Evolutionary conservation across 2,797 vertebrate genomes (phyloP).

Genomic region (Parotocinclus haroldoi): DNA sequence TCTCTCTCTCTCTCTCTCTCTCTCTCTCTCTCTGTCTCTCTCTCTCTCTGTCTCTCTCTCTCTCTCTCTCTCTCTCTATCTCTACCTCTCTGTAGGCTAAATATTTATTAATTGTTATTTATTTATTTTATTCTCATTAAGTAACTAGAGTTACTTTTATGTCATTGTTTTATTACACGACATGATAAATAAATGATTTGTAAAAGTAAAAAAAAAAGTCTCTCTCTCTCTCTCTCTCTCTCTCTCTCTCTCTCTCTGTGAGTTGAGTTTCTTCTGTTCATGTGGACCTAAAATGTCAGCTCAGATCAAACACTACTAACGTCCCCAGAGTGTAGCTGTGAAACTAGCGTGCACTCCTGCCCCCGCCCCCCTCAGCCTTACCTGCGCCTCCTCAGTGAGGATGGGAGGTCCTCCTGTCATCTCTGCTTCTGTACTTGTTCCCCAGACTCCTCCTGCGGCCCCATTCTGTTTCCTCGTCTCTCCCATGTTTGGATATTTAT

Average conservation of each 20-base stretch:
- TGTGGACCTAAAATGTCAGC: constrained; percentile 45
- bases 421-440: constrained; percentile 32
- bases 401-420: constrained; percentile 54
- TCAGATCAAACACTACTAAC: constrained; percentile 43
- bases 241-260: constrained; percentile 24
- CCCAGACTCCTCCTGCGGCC: constrained; percentile 37
- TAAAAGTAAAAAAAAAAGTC: too few relatives aligned
- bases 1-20: too few relatives aligned
- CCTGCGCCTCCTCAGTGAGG: constrained; percentile 36
- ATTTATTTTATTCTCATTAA: too few relatives aligned
- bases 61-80: too few relatives aligned
- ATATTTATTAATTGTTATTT: too few relatives aligned
- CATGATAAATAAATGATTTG: too few relatives aligned
- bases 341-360: not conserved
- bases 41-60: too few relatives aligned
- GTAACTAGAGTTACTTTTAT: too few relatives aligned
- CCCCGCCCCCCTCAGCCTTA: constrained; percentile 13
- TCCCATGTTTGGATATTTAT: constrained; percentile 26
- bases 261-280: constrained; percentile 21
- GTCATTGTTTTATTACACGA: too few relatives aligned
- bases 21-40: too few relatives aligned
- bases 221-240: too few relatives aligned
- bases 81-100: too few relatives aligned
- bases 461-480: constrained; percentile 31
- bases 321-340: constrained; percentile 32